Base-by-base conservation (phyloP, 2,888 invertebrate genomes). In the Drosophila kuntzei region DNA sequence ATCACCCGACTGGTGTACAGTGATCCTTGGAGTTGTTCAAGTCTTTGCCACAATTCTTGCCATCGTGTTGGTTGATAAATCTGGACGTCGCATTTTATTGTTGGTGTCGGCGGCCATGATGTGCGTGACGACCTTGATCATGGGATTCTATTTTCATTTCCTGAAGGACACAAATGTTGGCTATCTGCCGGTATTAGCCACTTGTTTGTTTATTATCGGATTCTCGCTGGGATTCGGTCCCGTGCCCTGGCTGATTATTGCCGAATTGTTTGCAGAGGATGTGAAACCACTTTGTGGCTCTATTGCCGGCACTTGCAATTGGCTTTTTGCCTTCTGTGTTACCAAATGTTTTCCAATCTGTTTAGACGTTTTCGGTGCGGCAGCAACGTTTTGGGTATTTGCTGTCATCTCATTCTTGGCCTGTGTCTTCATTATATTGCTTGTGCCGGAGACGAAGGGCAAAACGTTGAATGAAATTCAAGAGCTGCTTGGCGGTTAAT, bases 181-280 rank as follows among this genome's bases (percentile, higher is more conserved):
- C 0, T 96, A 96, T 95, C 84, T 97, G 46, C 96, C 97, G 0
- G 90, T 97, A 0, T 65, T 94, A 0, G 94, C 95, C n/a, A 91
- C 97, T 1, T 95, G 96, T 20, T 57, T 95, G 0, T 97, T 96
- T 90, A 95, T 97, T 11, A 90, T 96, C 14, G 94, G 96, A 1
- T 97, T 97, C 92, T 96, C 96, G 0, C 76, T 97, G 11, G 97
- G 97, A 36, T 95, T 95, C 80, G 97, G 97, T 0, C 97, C 97
- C 0, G 95, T 97, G 22, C 97, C 97, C 0, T 91, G 91, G 91
- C 94, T 97, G 93, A 95, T 91, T 65, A 93, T 95, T 81, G 94
- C 96, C 0, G 97, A 97, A 90, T 93, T 97, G 8, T 95, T 97
- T 89, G 93, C 96, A 9, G 93, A 95, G 2, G 95, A 96, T 83